Base-by-base conservation (phyloP, 2,888 invertebrate species). In the Eupeodes latifasciatus region DNA sequence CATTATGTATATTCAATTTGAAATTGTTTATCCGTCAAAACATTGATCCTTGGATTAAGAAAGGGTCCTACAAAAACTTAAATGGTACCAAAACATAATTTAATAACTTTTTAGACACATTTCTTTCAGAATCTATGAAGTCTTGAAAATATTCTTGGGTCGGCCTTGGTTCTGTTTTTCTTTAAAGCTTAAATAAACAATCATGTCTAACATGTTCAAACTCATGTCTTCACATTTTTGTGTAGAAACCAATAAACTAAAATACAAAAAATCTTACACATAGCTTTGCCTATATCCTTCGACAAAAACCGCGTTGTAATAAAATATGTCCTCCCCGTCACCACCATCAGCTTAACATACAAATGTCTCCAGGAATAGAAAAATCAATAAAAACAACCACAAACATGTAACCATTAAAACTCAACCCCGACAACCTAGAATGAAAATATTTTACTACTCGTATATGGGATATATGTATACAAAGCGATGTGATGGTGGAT, bases 331-430 rank as follows among this genome's bases (percentile, higher is more conserved):
- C 27, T 59, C 14, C 27, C 27, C 49, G 5, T 5, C 4, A 40
- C 40, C 40, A 40, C 4, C 40, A 40, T 40, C 36, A 55, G 59
- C 69, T 71, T 44, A 47, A 51, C 69, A 79, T 44, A 34, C 16
- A 79, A 62, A 72, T 72, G 62, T 72, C 62, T 64, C 40, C 62
- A 36, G 16, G 16, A 64, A 72, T 59, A 72, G 47, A 47, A 72
- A 72, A 72, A 72, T 59, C 72, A 59, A 72, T 59, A 72, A 72
- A 27, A 74, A 81, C 66, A 59, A 75, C 47, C 66, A 59, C 57
- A 75, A 71, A 81, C 62, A 71, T 82, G 36, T 71, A 77, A 61
- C 71, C 77, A 61, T 61, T 59, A 74, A 66, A 74, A 67, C 53
- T 36, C 19, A 51, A 72, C 66, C 64, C 55, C 55, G 12, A 47